phyloP scores from a whole-genome alignment of 2,888 invertebrate genomes.

The Ophraella communa region DNA sequence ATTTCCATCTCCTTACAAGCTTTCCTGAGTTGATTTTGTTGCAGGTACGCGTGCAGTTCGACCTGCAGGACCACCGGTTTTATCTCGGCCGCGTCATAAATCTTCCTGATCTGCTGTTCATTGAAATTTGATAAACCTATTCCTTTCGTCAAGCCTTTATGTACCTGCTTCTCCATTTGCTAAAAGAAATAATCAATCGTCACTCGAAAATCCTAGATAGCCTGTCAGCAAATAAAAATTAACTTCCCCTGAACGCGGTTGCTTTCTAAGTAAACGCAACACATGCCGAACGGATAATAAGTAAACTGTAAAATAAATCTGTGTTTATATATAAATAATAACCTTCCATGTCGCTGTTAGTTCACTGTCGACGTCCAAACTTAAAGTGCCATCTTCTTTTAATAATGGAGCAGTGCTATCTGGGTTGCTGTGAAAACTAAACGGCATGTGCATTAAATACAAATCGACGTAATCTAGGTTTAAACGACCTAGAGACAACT shows the following conservation, averaged over 20 bases:
- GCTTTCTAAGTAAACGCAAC: too few species aligned
- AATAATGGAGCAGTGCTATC: constrained; percentile 64
- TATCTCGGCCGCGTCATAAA: constrained; percentile 67
- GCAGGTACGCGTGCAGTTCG: constrained; percentile 79
- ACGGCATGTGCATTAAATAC: constrained; percentile 80
- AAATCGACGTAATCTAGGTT: constrained; percentile 77
- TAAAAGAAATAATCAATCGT: constrained; percentile 51
- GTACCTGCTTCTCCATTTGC: constrained; percentile 74
- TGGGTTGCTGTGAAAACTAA: constrained; percentile 68
- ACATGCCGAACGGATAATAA: too few species aligned
- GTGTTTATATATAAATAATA: constrained; percentile 49
- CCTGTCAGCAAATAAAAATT: too few species aligned
- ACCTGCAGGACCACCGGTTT: constrained; percentile 77
- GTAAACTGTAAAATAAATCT: too few species aligned
- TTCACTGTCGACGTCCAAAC: constrained; percentile 68
- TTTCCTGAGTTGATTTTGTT: constrained; percentile 70
- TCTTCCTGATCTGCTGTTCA: constrained; percentile 68
- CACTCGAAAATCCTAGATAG: too few species aligned
- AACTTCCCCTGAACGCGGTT: too few species aligned
- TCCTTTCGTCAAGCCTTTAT: constrained; percentile 69
- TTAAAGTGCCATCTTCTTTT: constrained; percentile 67
- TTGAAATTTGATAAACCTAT: constrained; percentile 85
- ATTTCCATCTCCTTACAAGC: constrained; percentile 70
- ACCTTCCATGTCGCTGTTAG: constrained; percentile 76
- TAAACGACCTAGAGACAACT: constrained; percentile 69